Base-by-base conservation (phyloP, 2,797 vertebrate species). In the Muscicapa striata region DNA sequence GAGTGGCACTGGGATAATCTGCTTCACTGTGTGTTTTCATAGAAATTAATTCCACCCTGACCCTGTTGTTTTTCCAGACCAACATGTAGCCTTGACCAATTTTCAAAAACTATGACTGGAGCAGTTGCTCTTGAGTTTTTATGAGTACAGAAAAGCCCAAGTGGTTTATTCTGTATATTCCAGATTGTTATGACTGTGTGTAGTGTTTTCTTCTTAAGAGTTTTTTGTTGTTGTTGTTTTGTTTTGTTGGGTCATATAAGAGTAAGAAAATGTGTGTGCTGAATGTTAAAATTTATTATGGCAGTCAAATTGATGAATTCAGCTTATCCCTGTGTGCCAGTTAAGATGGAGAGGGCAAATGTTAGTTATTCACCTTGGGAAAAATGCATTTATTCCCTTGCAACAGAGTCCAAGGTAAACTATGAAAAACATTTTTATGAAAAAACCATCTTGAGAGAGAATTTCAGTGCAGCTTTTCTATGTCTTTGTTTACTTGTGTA, bases 231-330 rank as follows among this genome's bases (percentile, higher is more conserved):
- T 13, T 49, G 24, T 24, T 34, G 46, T 8, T 16, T 74, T 68
- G 34, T 45, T 54, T n/a, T 29, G 2, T 34, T 81, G 52, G 62
- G 23, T 78, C 45, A 29, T 40, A 21, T 48, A 79, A 78, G 34
- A 79, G 55, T 79, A 74, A 70, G 32, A 84, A 82, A 77, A 80
- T 45, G 21, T 43, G 4, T 46, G 26, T 67, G 22, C 52, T 73
- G 58, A 93, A 67, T 34, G 64, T 93, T 74, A 89, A 83, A 64
- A 91, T 95, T 83, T 68, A 78, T 93, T 75, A n/a, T 40, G 57
- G 32, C 36, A 76, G 46, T 90, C 3, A 11, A 79, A 36, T 58
- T 66, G 45, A 40, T 52, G 43, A 52, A 29, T 86, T 91, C 41
- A 80, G 14, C 23, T 84, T 90, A 54, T 73, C 57, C 62, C 66